phyloP scores from a whole-genome alignment of 92 coral and sea anemone genomes.

The Phenganax stokvisi region DNA sequence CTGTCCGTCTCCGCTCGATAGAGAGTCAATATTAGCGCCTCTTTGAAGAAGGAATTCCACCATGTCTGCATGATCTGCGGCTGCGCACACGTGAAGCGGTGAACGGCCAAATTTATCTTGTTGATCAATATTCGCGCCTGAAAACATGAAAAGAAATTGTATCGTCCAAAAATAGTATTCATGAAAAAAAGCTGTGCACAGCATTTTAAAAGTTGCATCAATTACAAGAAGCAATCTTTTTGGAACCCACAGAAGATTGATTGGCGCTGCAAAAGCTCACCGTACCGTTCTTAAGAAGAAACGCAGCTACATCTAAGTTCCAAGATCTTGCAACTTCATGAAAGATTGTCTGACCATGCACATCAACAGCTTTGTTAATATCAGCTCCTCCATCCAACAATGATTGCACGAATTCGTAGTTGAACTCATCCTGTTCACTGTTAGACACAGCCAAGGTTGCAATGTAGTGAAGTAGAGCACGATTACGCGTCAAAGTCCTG shows the following conservation, averaged over 20 bases:
- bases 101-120: conserved; percentile 84
- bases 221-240: neutral
- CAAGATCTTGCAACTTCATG: conserved; percentile 94
- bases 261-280: neutral
- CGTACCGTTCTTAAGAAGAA: conserved; percentile 77
- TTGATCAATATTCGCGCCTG: conserved; percentile 80
- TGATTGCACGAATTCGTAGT: conserved; percentile 79
- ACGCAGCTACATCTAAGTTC: conserved; percentile 75
- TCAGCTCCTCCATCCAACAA: conserved; percentile 73
- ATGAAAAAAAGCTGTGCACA: neutral
- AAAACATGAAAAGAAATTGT: neutral
- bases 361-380: conserved; percentile 61
- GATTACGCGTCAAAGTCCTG: conserved; percentile 39
- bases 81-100: conserved; percentile 84
- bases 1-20: conserved; percentile 71
- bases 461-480: conserved; percentile 82
- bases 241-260: neutral
- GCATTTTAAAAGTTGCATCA: neutral
- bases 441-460: conserved; percentile 69
- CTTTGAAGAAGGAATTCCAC: conserved; percentile 70
- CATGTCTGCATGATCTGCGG: conserved; percentile 93
- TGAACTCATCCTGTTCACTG: conserved; percentile 68
- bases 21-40: conserved; percentile 82
- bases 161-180: neutral
- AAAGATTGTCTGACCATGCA: conserved; percentile 81